Conservation (phyloP, 1,140 invertebrate genomes). For the Apolygus lucorum region DNA sequence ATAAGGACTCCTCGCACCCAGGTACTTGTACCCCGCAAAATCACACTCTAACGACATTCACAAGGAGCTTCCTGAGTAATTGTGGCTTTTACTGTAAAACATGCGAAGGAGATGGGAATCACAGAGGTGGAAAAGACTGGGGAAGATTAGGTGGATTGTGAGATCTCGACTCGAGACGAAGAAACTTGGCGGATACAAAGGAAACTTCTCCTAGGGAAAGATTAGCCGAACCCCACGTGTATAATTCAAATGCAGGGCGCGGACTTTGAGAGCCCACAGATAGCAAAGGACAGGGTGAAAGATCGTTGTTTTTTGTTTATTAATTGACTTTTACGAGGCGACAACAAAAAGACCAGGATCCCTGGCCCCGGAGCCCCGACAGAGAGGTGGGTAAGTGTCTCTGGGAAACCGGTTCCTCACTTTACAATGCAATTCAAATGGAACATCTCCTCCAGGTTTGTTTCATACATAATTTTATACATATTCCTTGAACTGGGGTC, state of each 20-base stretch:
- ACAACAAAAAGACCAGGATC: background rate
- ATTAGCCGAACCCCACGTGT: background rate
- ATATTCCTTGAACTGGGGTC: background rate
- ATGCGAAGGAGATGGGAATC: too few species aligned
- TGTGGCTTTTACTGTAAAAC: too few species aligned
- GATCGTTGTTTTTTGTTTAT: background rate
- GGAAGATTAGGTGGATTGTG: too few species aligned
- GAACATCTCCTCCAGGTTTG: background rate
- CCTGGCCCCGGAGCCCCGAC: background rate
- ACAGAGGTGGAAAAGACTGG: too few species aligned
- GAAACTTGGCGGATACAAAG: too few species aligned
- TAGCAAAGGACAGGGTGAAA: background rate
- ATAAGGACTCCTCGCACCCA: too few species aligned
- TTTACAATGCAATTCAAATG: background rate
- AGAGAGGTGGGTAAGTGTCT: background rate
- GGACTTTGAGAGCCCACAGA: background rate
- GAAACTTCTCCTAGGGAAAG: too few species aligned
- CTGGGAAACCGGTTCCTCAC: background rate
- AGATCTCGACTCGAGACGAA: too few species aligned
- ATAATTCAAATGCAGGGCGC: background rate
- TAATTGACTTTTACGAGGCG: conserved; percentile 1
- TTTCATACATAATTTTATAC: background rate
- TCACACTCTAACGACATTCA: too few species aligned
- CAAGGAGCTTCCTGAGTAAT: too few species aligned
- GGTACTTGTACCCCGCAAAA: too few species aligned